Conservation (phyloP, 2,888 invertebrate species). For the Erebia ligea region DNA sequence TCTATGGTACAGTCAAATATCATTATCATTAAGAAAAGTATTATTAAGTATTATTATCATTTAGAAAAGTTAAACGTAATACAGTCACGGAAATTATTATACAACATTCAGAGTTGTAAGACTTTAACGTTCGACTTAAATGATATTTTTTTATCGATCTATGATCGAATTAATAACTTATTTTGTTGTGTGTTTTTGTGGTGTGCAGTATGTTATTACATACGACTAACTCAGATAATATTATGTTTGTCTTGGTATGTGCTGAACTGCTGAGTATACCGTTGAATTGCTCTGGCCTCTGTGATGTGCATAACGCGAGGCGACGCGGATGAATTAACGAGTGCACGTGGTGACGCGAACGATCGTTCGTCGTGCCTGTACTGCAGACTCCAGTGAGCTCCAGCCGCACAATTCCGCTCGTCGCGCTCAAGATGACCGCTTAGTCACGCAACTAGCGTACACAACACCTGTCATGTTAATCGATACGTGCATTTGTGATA, state of each 20-base stretch:
- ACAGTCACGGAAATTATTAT: too few species aligned
- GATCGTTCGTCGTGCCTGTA: slow-evolving; percentile 22
- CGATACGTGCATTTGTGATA: slow-evolving; percentile 46
- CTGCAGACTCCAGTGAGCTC: slow-evolving; percentile 42
- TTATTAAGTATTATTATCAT: too few species aligned
- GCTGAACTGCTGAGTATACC: background rate
- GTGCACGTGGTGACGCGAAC: slow-evolving; percentile 34
- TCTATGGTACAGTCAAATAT: too few species aligned
- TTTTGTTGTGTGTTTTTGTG: too few species aligned
- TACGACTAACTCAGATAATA: too few species aligned
- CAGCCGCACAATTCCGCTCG: slow-evolving; percentile 37
- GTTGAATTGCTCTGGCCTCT: slow-evolving; percentile 23
- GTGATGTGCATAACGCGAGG: slow-evolving; percentile 6
- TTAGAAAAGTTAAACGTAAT: too few species aligned
- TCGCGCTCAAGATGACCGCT: slow-evolving; percentile 41
- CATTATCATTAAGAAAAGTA: background rate
- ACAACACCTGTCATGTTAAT: slow-evolving; percentile 41
- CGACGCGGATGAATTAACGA: background rate
- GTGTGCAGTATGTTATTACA: too few species aligned
- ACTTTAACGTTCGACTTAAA: too few species aligned
- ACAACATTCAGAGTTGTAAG: too few species aligned
- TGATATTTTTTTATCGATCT: too few species aligned
- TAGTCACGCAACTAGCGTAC: slow-evolving; percentile 47
- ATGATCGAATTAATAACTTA: too few species aligned
- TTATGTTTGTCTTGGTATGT: background rate